Evolutionary conservation across 2,797 vertebrate species (phyloP).

Genomic region (Protonibea diacanthus): DNA sequence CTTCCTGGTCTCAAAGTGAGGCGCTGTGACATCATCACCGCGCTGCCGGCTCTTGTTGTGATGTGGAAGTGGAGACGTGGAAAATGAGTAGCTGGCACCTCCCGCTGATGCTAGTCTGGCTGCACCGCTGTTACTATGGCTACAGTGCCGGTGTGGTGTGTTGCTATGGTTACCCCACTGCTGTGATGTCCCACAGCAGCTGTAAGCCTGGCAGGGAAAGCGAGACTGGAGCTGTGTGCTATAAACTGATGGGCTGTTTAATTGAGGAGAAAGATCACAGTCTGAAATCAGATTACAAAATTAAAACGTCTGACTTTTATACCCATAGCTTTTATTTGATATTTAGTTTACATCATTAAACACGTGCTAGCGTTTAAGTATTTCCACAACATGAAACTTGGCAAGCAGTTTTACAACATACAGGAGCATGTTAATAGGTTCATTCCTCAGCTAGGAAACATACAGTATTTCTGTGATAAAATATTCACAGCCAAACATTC

Average conservation of each 20-base stretch:
- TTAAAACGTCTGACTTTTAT: too few relatives aligned
- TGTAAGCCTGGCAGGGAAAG: conserved; percentile 22
- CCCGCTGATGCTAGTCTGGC: conserved; percentile 65
- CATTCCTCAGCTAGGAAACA: not conserved
- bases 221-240: not conserved
- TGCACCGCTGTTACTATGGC: conserved; percentile 58
- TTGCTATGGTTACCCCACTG: conserved; percentile 65
- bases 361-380: not conserved
- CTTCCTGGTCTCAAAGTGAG: conserved; percentile 22
- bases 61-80: conserved; percentile 82
- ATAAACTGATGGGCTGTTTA: conserved; percentile 9
- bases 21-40: conserved; percentile 77
- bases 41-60: conserved; percentile 65
- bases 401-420: not conserved
- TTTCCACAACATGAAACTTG: not conserved
- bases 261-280: not conserved
- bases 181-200: conserved; percentile 59
- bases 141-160: conserved; percentile 51
- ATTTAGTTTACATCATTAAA: too few relatives aligned
- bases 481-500: not conserved
- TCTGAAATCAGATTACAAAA: not conserved
- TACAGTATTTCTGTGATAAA: too few relatives aligned
- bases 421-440: not conserved
- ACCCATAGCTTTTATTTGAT: not conserved
- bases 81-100: conserved; percentile 72